Conservation (phyloP, 2,888 invertebrate genomes). For the Epinotia bilunana region DNA sequence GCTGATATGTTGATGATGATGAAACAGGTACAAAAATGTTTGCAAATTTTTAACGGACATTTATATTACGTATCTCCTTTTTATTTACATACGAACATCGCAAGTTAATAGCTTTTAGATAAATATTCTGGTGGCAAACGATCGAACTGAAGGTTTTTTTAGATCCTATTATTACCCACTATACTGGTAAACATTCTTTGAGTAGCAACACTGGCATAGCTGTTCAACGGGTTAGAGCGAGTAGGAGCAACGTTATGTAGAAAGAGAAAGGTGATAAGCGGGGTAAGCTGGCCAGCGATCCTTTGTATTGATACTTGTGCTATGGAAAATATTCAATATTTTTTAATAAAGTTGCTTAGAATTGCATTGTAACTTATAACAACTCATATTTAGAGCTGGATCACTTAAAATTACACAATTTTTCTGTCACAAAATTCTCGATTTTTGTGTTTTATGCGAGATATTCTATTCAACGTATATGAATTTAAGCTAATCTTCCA, state of each 20-base stretch:
- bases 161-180: conserved; percentile 25
- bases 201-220: conserved; percentile 62
- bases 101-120: too few species aligned
- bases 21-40: too few species aligned
- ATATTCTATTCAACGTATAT: not conserved
- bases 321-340: not conserved
- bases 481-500: not conserved
- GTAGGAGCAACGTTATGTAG: conserved; percentile 55
- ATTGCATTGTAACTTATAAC: not conserved
- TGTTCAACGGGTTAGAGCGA: conserved; percentile 57
- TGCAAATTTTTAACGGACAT: too few species aligned
- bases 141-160: too few species aligned
- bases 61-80: too few species aligned
- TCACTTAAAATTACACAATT: not conserved
- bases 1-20: too few species aligned
- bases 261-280: conserved; percentile 61
- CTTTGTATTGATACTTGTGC: conserved; percentile 56
- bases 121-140: too few species aligned
- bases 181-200: conserved; percentile 47
- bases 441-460: not conserved
- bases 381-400: not conserved
- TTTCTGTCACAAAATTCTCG: not conserved
- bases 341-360: not conserved
- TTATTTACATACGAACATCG: too few species aligned
- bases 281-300: conserved; percentile 80